These are phyloP conservation scores for Nothoprocta pentlandii DNA, from an alignment of 2,113 vertebrate species.

Conservation along the genomic window DNA sequence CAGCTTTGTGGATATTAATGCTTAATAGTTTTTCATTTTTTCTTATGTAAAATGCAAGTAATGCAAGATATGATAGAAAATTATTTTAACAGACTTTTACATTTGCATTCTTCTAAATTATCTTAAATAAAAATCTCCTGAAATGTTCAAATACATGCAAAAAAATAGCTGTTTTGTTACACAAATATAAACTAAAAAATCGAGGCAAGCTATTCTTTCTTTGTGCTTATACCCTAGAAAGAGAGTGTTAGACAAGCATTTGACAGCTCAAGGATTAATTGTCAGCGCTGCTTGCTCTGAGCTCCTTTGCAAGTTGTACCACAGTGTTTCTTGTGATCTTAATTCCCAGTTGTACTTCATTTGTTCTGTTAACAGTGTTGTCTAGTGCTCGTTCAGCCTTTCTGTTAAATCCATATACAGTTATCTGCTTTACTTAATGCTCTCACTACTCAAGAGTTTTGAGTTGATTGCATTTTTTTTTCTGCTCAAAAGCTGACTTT, in stretches of 20 bases:
- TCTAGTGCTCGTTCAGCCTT: background rate
- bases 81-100: background rate
- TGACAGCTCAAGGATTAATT: background rate
- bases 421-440: background rate
- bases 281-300: background rate
- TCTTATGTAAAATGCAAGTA: background rate
- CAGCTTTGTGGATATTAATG: background rate
- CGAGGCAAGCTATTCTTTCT: background rate
- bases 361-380: background rate
- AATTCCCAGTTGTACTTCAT: background rate
- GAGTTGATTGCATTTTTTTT: background rate
- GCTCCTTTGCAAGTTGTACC: background rate
- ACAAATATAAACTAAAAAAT: background rate
- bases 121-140: background rate
- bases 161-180: background rate
- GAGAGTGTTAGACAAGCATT: background rate
- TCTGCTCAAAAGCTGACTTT: background rate
- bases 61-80: background rate
- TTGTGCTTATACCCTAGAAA: background rate
- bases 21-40: background rate
- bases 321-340: background rate
- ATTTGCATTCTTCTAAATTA: background rate
- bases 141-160: background rate
- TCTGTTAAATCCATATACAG: background rate
- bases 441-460: background rate